Evolutionary conservation across 30 jellyfish, hydroid and myxozoan genomes (phyloP), one percentile per base, ranked within the genome.

Genomic region (Pseudorhiza aurosa): DNA sequence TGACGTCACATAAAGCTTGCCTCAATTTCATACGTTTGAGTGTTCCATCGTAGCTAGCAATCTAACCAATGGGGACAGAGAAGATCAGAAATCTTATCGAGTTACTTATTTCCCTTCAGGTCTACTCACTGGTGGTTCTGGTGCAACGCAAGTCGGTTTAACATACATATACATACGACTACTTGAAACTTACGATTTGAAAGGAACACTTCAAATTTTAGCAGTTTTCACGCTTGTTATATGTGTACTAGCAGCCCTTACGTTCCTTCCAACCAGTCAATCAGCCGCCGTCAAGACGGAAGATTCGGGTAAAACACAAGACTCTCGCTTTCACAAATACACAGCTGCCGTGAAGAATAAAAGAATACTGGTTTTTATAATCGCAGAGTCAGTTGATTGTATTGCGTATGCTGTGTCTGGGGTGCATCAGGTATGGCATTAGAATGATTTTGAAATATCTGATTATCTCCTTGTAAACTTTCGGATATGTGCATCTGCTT

Each of bases 341-440:
- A 6, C 35, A 8, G 26, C 77, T 2, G 37, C 25, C 37, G 17
- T 64, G 24, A 64, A 21, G 33, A 64, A 21, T 36, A 64, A 33
- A 17, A 39, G 50, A 12, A 31, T 24, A 10, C 40, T 64, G 2
- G 25, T 32, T 5, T 64, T 31, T 42, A 12, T 64, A 4, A 1
- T 64, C 32, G 58, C 35, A 4, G 37, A 24, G 35, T 6, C 35
- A 3, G 35, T 64, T 21, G 77, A 36, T 14, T 30, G 74, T 28
- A 49, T 72, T 22, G 42, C 85, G 15, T 72, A 27, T 40, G 55
- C 58, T 25, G 78, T 78, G 18, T 37, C 82, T 25, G 58, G 77
- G 15, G 58, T 59, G 22, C 90, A 78, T 22, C 90, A 78, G 90
- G 90, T 65, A 45, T 31, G 81, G 18, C 26, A 27, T 49, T 15